phyloP scores from a whole-genome alignment of 1,140 invertebrate species.

The Druon quercuslanigerum region DNA sequence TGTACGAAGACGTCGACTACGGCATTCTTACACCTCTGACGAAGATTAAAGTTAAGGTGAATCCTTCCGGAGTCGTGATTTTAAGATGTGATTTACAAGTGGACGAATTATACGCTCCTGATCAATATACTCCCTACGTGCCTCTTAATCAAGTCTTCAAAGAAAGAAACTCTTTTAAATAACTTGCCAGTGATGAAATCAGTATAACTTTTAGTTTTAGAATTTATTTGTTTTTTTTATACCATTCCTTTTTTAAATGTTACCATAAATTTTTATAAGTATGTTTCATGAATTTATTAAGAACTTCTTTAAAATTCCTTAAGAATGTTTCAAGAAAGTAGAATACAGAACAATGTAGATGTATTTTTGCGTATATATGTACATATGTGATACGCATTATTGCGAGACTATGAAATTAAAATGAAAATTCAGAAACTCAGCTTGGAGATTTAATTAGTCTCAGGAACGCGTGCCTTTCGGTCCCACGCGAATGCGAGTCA shows the following conservation, averaged over 20 bases:
- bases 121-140: conserved; percentile 78
- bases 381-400: conserved; percentile 30
- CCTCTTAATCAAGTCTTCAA: conserved; percentile 79
- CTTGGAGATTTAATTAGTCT: conserved; percentile 13
- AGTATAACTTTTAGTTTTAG: neutral
- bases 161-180: conserved; percentile 57
- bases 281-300: too few relatives aligned
- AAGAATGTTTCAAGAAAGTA: neutral
- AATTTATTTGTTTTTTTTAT: neutral
- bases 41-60: conserved; percentile 94
- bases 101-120: conserved; percentile 75
- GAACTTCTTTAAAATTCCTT: too few relatives aligned
- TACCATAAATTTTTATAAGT: conserved; percentile 16
- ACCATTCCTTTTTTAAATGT: conserved; percentile 2
- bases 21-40: conserved; percentile 89
- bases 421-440: conserved; percentile 25
- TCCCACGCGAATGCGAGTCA: neutral
- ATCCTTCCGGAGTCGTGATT: conserved; percentile 93
- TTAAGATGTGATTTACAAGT: conserved; percentile 86
- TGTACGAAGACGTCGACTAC: conserved; percentile 91
- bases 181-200: conserved; percentile 4
- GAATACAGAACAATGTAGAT: conserved; percentile 15
- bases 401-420: conserved; percentile 26
- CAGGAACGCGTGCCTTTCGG: neutral
- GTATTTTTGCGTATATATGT: conserved; percentile 28